Base-by-base conservation (phyloP, 2,113 vertebrate species). In the Notothenia rossii region DNA sequence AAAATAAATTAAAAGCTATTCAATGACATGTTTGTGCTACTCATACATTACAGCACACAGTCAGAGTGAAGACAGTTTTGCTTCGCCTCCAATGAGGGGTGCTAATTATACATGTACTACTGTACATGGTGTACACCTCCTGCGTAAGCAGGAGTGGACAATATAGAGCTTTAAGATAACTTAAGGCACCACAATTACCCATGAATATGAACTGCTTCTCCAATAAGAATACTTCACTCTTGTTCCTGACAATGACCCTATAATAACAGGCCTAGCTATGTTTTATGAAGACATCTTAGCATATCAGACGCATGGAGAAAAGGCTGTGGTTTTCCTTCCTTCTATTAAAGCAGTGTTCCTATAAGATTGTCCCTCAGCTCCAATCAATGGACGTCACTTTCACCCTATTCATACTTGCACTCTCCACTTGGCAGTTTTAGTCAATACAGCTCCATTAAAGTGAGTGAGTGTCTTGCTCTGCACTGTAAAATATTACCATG, bases 1-100 rank as follows among this genome's bases (percentile, higher is more conserved):
- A 51, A 46, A 66, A 88, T 88, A 82, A 82, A 88, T 90, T 8
- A 49, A 40, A 73, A 46, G 73, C 63, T 69, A 60, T 53, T n/a
- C 60, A 7, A 61, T 60, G 69, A 12, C 73, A 70, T 69, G 62
- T 56, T 56, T 59, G 53, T 69, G 40, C 43, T 17, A 59, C 5
- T 66, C n/a, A 72, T 74, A 81, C 33, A 60, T 59, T 77, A 54
- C 10, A 40, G 61, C 63, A 63, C 72, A 77, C 43, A 76, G 62
- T 68, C 40, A 81, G 53, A 43, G 13, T 67, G 14, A 43, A 7
- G 6, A 33, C 48, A 51, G 29, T 29, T 63, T 76, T n/a, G 15
- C 22, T 17, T 55, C 5, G 4, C 15, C 5, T 49, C 8, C 62
- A 59, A 60, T 60, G 10, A 45, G 7, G 7, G 55, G 17, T 43